Evolutionary conservation across 2,113 vertebrate genomes (phyloP).

Genomic region (Pristiophorus japonicus): DNA sequence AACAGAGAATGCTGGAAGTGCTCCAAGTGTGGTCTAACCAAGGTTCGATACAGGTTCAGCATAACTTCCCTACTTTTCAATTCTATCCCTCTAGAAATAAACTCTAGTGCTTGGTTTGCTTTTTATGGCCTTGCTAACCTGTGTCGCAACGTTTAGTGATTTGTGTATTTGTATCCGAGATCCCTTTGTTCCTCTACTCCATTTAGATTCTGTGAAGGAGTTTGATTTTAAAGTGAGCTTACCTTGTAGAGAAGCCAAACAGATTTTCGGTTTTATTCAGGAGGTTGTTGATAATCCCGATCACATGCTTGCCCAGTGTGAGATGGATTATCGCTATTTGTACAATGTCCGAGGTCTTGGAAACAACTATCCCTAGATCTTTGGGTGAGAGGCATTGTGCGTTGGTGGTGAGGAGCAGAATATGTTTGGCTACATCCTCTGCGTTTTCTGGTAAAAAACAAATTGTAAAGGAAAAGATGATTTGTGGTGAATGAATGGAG

Average conservation of each 20-base stretch:
- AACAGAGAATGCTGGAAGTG: too few relatives aligned
- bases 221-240: not conserved
- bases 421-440: conserved; percentile 49
- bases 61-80: too few relatives aligned
- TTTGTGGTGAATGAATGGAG: not conserved
- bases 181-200: too few relatives aligned
- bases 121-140: too few relatives aligned
- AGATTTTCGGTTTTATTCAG: not conserved
- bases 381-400: conserved; percentile 39
- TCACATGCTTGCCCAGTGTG: conserved; percentile 43
- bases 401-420: conserved; percentile 52
- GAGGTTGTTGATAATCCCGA: not conserved
- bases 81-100: too few relatives aligned
- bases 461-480: not conserved
- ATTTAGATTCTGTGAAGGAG: not conserved
- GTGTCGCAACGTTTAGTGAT: too few relatives aligned
- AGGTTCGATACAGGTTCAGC: too few relatives aligned
- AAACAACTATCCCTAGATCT: conserved; percentile 52
- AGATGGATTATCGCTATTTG: conserved; percentile 44
- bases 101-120: too few relatives aligned
- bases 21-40: too few relatives aligned
- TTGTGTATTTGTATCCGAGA: too few relatives aligned
- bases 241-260: not conserved
- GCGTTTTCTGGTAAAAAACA: conserved; percentile 50
- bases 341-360: conserved; percentile 50